Evolutionary conservation across 1,140 invertebrate genomes (phyloP), one percentile per base, ranked within the genome.

Genomic region (Platorchestia sp.): DNA sequence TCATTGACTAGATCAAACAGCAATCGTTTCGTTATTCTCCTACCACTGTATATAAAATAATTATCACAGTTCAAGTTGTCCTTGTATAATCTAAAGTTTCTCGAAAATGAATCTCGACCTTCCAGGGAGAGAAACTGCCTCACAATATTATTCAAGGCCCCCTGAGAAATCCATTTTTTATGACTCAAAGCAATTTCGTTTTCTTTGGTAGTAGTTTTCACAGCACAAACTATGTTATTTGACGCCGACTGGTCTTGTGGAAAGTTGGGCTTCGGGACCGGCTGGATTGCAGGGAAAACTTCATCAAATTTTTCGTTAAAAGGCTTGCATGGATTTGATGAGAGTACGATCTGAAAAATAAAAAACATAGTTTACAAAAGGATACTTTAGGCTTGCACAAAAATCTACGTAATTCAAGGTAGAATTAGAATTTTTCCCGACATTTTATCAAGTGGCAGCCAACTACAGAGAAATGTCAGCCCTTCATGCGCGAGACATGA

Each of bases 1-100:
- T 89, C 87, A 89, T 44, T 89, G 87, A 89, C 87, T 89, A 89
- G 87, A 89, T 89, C 87, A 42, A 89, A 89, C 14, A 89, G 87
- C 87, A 89, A 43, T 42, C 36, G 87, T 89, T 89, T 89, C 41
- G 87, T 89, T 89, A 89, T 89, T 89, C 87, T 89, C 41, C 43
- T 89, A 44, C 87, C 87, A 44, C 42, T 89, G 42, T 42, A 89
- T 89, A 89, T 41, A 89, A 89, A 89, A 89, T 89, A 89, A 89
- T 89, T 89, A 89, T 89, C 87, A 89, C 87, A 89, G 43, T 27
- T 89, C 42, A 89, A 89, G 87, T 44, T 89, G 42, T 89, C 43
- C 43, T 89, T 89, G 87, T 89, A 89, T 27, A 89, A 44, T 43
- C 43, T 44, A 89, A 89, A 89, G 42, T 44, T 42, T 41, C 87